phyloP scores from a whole-genome alignment of 35 echinoderm and acorn worm species.

The Eucidaris tribuloides region DNA sequence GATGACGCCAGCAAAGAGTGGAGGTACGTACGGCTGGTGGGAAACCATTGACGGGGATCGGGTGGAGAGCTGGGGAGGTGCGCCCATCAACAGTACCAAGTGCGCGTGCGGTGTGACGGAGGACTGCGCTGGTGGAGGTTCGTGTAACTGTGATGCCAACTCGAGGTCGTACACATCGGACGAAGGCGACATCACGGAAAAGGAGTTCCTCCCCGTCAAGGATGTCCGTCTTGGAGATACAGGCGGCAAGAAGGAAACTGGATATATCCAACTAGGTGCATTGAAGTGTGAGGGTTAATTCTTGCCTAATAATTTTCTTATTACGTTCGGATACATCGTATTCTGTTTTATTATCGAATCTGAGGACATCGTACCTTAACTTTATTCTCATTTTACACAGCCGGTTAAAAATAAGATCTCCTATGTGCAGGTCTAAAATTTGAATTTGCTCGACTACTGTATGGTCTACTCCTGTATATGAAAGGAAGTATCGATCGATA shows the following conservation, averaged over 20 bases:
- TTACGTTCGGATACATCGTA: no score
- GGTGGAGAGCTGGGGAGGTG: conserved; percentile 34
- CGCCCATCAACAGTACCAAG: conserved; percentile 12
- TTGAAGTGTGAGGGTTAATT: neutral
- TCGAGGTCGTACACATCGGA: neutral
- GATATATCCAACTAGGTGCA: conserved; percentile 24
- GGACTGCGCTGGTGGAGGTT: neutral
- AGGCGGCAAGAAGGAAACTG: conserved; percentile 27
- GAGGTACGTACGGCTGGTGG: conserved; percentile 17
- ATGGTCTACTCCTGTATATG: no score
- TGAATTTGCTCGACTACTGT: no score
- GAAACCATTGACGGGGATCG: conserved; percentile 3
- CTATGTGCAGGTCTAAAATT: no score
- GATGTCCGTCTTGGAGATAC: conserved; percentile 54
- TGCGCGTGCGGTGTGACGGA: conserved; percentile 34
- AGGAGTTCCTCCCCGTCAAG: conserved; percentile 29
- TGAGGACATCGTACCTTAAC: no score
- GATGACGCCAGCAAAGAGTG: neutral
- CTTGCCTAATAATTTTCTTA: no score
- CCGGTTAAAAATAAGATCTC: no score
- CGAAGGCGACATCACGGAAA: conserved; percentile 32
- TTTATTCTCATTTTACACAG: no score
- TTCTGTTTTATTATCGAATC: no score
- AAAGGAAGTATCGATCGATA: no score
- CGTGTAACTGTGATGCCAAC: conserved; percentile 60